Evolutionary conservation across 2,888 invertebrate species (phyloP).

Genomic region (Ophion slaviceki): DNA sequence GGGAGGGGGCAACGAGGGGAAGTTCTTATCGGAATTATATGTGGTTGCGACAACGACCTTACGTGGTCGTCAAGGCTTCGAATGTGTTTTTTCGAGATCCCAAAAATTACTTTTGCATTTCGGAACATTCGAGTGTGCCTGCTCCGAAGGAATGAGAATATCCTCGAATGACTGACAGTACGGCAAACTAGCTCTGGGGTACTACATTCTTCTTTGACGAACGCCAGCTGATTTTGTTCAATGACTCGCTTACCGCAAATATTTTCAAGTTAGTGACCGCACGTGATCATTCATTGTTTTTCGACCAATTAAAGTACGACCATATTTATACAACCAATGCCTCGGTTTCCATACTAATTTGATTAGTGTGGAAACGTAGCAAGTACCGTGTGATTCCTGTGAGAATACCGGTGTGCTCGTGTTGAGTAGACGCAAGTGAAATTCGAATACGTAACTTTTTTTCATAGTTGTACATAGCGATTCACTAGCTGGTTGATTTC

Average conservation of each 20-base stretch:
- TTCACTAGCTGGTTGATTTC: constrained; percentile 63
- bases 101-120: constrained; percentile 11
- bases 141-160: constrained; percentile 19
- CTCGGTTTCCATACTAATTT: neutral
- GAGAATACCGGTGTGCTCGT: constrained; percentile 4
- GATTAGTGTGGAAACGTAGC: neutral
- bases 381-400: neutral
- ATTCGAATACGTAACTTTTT: constrained; percentile 14
- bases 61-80: constrained; percentile 25
- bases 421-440: neutral
- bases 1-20: constrained; percentile 9
- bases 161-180: neutral
- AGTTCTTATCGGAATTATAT: constrained; percentile 45
- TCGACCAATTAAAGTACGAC: neutral
- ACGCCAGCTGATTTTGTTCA: neutral
- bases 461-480: constrained; percentile 71
- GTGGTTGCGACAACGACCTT: constrained; percentile 19
- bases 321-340: neutral
- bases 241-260: neutral
- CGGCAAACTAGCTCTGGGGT: neutral
- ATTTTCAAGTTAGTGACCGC: neutral
- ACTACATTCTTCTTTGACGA: neutral
- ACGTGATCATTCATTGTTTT: neutral
- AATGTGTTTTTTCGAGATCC: constrained; percentile 9
- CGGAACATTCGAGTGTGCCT: constrained; percentile 7